Evolutionary conservation across 1,140 invertebrate genomes (phyloP).

Genomic region (Gryon sp.): DNA sequence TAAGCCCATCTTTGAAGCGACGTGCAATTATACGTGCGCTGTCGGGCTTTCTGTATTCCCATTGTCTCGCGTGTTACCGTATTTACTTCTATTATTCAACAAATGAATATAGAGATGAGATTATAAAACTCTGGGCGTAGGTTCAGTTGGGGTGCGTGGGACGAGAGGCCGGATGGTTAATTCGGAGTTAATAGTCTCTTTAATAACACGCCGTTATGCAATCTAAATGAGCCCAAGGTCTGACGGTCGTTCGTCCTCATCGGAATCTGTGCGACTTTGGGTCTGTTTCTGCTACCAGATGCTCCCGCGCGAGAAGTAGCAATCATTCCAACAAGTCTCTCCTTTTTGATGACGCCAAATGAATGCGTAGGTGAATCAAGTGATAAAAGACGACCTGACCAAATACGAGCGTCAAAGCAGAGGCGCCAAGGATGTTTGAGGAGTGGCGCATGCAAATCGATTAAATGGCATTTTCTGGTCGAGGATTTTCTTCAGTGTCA

Average conservation of each 20-base stretch:
- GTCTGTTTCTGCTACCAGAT: slow-evolving; percentile 22
- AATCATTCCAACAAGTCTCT: slow-evolving; percentile 20
- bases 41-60: slow-evolving; percentile 5
- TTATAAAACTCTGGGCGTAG: slow-evolving; percentile 54
- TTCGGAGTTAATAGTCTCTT: slow-evolving; percentile 65
- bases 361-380: slow-evolving; percentile 54
- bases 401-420: slow-evolving; percentile 63
- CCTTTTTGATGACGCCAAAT: slow-evolving; percentile 45
- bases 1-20: not conserved
- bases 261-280: no score
- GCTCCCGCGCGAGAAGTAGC: slow-evolving; percentile 28
- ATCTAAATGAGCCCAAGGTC: slow-evolving; percentile 71
- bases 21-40: slow-evolving; percentile 23
- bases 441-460: slow-evolving; percentile 38
- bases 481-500: slow-evolving; percentile 29
- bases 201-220: slow-evolving; percentile 68
- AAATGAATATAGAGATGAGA: slow-evolving; percentile 45
- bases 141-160: slow-evolving; percentile 45
- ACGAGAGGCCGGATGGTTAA: slow-evolving; percentile 58
- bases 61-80: slow-evolving; percentile 38
- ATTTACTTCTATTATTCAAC: slow-evolving; percentile 43
- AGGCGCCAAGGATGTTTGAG: slow-evolving; percentile 61
- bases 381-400: slow-evolving; percentile 63
- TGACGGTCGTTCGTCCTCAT: slow-evolving; percentile 13
- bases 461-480: slow-evolving; percentile 43